Evolutionary conservation across 2,797 vertebrate genomes (phyloP).

Genomic region (Cyclopterus lumpus): DNA sequence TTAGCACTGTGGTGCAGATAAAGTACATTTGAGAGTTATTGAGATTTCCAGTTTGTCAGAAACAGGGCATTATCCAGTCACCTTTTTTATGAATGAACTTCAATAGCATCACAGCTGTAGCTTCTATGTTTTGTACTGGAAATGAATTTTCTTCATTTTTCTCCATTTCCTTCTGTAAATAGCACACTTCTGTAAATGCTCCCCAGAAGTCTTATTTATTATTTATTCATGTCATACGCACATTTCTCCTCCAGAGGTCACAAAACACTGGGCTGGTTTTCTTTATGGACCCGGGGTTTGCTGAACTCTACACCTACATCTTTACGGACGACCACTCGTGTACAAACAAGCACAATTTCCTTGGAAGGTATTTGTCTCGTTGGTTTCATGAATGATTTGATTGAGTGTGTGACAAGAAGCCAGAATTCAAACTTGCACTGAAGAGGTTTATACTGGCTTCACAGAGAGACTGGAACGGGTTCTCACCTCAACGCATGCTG

Average conservation of each 20-base stretch:
- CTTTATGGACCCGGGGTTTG: constrained; percentile 11
- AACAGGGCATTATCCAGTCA: constrained; percentile 69
- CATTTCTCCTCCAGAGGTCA: constrained; percentile 66
- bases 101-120: constrained; percentile 48
- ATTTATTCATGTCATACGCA: constrained; percentile 81
- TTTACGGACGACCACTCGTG: constrained; percentile 11
- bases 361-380: constrained; percentile 15
- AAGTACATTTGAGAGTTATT: background rate
- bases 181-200: constrained; percentile 73
- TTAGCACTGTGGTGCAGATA: constrained; percentile 16
- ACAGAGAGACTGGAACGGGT: background rate
- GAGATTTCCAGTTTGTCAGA: constrained; percentile 14
- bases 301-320: constrained; percentile 10
- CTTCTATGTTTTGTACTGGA: constrained; percentile 52
- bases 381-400: constrained; percentile 26
- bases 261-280: constrained; percentile 17
- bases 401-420: constrained; percentile 1
- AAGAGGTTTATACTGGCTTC: constrained; percentile 23
- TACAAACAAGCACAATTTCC: constrained; percentile 61
- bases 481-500: constrained; percentile 60
- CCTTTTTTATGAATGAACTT: constrained; percentile 29
- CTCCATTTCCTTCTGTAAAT: constrained; percentile 56
- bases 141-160: constrained; percentile 53
- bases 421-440: constrained; percentile 56
- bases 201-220: constrained; percentile 77